Conservation (phyloP, 1,140 invertebrate species). For the Periplaneta americana region DNA sequence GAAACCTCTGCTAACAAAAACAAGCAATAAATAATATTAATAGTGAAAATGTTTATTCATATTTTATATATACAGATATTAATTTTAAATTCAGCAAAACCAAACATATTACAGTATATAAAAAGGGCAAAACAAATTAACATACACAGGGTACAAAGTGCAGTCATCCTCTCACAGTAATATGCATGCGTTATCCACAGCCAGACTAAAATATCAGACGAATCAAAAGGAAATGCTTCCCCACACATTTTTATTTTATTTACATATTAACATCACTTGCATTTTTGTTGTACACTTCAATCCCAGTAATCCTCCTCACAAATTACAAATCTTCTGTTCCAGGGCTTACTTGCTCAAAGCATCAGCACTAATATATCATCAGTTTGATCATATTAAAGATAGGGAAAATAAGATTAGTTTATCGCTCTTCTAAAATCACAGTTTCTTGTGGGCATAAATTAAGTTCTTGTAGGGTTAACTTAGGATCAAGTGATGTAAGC, state of each 20-base stretch:
- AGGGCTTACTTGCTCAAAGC: not conserved
- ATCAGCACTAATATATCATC: not conserved
- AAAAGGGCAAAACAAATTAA: not conserved
- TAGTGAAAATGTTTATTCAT: slow-evolving; percentile 10
- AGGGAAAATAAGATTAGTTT: slow-evolving; percentile 29
- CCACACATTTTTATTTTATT: not conserved
- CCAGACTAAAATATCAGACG: not conserved
- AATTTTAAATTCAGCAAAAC: not conserved
- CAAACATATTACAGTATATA: slow-evolving; percentile 1
- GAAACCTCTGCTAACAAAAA: no score
- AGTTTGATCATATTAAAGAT: not conserved
- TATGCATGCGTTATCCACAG: not conserved
- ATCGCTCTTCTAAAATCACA: slow-evolving; percentile 86
- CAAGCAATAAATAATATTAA: slow-evolving; percentile 8
- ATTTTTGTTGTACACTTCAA: not conserved
- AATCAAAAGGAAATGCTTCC: not conserved
- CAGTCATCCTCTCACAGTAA: not conserved
- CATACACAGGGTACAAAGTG: not conserved
- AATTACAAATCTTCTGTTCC: not conserved
- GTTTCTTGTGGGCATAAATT: slow-evolving; percentile 90
- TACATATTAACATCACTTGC: not conserved
- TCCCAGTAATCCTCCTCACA: not conserved
- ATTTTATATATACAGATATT: slow-evolving; percentile 8
- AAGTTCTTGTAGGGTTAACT: slow-evolving; percentile 68
- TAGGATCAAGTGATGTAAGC: slow-evolving; percentile 72